Percentiles rank a stretch among this genome's conserved stretches.
Conservation (phyloP, 2,888 invertebrate genomes). For the Salpingus planirostris region DNA sequence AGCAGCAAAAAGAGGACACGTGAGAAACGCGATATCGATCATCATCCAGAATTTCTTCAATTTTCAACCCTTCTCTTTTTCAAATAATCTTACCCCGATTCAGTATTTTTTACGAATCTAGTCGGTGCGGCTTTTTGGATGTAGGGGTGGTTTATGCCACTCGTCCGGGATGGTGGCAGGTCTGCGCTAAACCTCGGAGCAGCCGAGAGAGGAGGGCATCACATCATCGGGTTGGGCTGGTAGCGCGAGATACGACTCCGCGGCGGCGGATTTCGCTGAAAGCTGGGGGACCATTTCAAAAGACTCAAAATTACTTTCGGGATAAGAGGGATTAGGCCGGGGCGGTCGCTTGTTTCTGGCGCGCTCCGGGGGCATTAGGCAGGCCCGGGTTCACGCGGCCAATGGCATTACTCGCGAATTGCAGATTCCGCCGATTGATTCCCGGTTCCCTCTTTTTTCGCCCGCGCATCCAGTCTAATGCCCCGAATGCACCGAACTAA, state of each 20-base stretch:
- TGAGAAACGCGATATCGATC: no score
- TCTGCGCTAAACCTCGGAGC: conserved; percentile 1
- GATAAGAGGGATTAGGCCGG: conserved; percentile 54
- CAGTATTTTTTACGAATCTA: no score
- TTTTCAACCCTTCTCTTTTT: no score
- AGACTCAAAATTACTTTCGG: conserved; percentile 57
- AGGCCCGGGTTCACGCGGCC: conserved; percentile 38
- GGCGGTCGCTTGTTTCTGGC: conserved; percentile 37
- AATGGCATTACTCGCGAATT: conserved; percentile 35
- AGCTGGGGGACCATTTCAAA: conserved; percentile 47
- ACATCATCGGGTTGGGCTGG: conserved; percentile 27
- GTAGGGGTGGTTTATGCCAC: no score
- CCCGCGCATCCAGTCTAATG: background rate
- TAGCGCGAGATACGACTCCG: conserved; percentile 37
- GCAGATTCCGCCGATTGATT: conserved; percentile 36
- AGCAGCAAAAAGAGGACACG: no score
- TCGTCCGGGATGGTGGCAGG: background rate
- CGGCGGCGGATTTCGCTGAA: conserved; percentile 37
- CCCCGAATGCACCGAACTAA: background rate
- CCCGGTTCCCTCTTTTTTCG: conserved; percentile 5
- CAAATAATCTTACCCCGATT: no score
- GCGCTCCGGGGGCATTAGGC: conserved; percentile 34
- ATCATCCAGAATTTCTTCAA: no score
- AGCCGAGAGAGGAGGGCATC: background rate
- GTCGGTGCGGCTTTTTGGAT: no score